Evolutionary conservation across 2,888 invertebrate species (phyloP).

Genomic region (Melinaea menophilus): DNA sequence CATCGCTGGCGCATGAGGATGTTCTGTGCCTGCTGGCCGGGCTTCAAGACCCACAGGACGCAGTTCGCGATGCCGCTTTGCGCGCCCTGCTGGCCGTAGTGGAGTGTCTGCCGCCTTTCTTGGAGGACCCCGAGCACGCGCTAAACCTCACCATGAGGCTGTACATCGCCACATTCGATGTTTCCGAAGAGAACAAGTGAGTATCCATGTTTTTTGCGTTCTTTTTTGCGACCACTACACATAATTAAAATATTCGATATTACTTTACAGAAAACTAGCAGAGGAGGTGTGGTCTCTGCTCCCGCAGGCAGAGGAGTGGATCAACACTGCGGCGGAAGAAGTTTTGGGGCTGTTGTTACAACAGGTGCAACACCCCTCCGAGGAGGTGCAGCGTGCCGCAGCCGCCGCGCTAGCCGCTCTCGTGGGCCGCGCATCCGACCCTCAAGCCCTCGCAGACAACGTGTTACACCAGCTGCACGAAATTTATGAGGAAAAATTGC

Average conservation of each 20-base stretch:
- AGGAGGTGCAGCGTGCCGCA: constrained; percentile 89
- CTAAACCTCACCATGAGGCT: constrained; percentile 83
- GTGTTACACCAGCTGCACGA: constrained; percentile 82
- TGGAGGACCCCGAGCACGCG: constrained; percentile 77
- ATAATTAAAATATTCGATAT: background rate
- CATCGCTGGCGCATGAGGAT: constrained; percentile 81
- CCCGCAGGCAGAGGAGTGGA: constrained; percentile 46
- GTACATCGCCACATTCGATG: constrained; percentile 91
- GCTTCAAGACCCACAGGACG: constrained; percentile 83
- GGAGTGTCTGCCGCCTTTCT: constrained; percentile 83
- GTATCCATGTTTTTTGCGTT: constrained; percentile 24
- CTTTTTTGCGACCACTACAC: background rate
- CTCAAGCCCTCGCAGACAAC: constrained; percentile 42
- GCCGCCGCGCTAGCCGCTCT: constrained; percentile 84
- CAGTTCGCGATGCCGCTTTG: constrained; percentile 88
- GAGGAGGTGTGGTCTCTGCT: constrained; percentile 59
- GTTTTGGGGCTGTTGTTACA: constrained; percentile 78
- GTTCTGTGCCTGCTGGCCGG: constrained; percentile 86
- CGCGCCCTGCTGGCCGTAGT: constrained; percentile 85
- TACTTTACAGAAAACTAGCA: constrained; percentile 54
- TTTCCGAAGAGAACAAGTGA: constrained; percentile 83
- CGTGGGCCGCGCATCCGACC: constrained; percentile 58
- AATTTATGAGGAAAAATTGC: constrained; percentile 86
- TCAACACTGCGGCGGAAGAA: constrained; percentile 52
- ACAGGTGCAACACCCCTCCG: constrained; percentile 88